Base-by-base conservation (phyloP, 2,797 vertebrate species). In the Lagodon rhomboides region DNA sequence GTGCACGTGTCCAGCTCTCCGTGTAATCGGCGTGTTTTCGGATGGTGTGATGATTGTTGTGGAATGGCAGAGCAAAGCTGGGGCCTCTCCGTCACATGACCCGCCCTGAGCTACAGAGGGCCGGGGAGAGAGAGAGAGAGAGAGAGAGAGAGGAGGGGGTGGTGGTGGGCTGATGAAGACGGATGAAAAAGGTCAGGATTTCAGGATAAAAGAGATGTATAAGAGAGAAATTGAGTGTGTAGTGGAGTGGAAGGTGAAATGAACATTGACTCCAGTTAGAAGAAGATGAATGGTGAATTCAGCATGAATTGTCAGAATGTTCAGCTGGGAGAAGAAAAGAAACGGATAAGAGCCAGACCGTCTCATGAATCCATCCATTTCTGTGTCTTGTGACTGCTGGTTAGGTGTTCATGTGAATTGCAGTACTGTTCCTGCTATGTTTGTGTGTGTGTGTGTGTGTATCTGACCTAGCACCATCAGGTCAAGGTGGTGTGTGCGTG, bases 81-180 rank as follows among this genome's bases (percentile, higher is more conserved):
- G 60, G 70, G 75, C 73, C 43, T 72, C 55, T 60, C 20, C 4
- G 64, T 88, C 80, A 87, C 84, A 55, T 85, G 85, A 79, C 34
- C 54, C 2, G 44, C 74, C 73, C 43, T n/a, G 34, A 61, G 73
- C 60, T 16, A 27, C 22, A 67, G 16, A 53, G 25, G 23, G 51
- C 18, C 8, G 11, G 59, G 12, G 34, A 12, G 34, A 12, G 34
- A 54, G 50, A 51, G 44, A 10, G 20, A 25, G 47, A 55, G 51
- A 51, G 44, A 10, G 20, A 10, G 41, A 25, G 20, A 20, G 13
- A 53, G 5, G 46, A 12, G 46, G 12, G 23, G n/a, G 4, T n/a
- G n/a, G n/a, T 3, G 53, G 20, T 17, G n/a, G 20, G 22, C 41
- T 38, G 27, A 79, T 49, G 20, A 5, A 41, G 27, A 74, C 25